phyloP scores from a whole-genome alignment of 2,113 vertebrate species.

The Cranoglanis bouderius region DNA sequence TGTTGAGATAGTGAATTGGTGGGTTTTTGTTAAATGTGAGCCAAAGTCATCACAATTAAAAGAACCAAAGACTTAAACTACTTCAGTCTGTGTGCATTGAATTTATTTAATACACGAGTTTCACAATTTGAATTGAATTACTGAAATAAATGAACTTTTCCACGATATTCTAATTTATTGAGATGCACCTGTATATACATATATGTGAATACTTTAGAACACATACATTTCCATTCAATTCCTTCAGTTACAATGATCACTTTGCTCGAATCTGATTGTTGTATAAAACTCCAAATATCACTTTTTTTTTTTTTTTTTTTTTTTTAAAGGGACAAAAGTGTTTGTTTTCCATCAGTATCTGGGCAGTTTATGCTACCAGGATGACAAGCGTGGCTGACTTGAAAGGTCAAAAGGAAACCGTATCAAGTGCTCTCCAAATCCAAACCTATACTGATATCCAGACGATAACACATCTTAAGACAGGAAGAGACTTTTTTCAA shows the following conservation, averaged over 20 bases:
- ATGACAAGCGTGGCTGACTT: neutral
- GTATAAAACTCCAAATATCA: neutral
- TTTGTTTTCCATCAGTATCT: neutral
- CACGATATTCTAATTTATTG: too few species aligned
- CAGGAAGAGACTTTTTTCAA: neutral
- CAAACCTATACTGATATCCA: neutral
- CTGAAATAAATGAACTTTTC: too few species aligned
- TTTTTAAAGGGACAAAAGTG: conserved; percentile 20
- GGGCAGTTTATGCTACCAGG: neutral
- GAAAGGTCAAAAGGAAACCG: neutral
- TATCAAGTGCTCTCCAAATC: neutral
- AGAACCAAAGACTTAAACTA: too few species aligned
- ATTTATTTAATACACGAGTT: too few species aligned
- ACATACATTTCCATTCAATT: neutral
- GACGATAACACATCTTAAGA: neutral
- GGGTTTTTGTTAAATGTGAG: too few species aligned
- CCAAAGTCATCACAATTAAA: too few species aligned
- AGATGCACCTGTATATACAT: too few species aligned
- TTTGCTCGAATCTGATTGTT: neutral
- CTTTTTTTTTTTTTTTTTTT: neutral
- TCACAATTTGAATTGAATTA: too few species aligned
- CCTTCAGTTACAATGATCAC: neutral
- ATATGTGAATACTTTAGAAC: neutral
- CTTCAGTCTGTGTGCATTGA: too few species aligned
- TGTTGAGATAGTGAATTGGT: too few species aligned